Evolutionary conservation across 1,140 invertebrate species (phyloP).

Genomic region (Drosophila albomicans): DNA sequence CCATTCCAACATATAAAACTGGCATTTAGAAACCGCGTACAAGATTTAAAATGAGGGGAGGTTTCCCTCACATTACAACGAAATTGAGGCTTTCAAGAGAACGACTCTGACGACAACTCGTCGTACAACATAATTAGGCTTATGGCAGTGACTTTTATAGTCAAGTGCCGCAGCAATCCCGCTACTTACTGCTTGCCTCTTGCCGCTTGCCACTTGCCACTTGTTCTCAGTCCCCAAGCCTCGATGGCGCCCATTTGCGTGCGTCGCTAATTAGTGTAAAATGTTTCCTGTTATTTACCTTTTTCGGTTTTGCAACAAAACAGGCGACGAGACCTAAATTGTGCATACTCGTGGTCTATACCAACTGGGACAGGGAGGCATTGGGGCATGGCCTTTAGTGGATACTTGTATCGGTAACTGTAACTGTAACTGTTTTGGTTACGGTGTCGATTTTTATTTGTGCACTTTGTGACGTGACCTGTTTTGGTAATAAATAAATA

Average conservation of each 20-base stretch:
- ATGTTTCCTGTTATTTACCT: conserved; percentile 84
- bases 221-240: not conserved
- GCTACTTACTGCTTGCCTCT: conserved; percentile 13
- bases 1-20: not conserved
- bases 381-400: conserved; percentile 34
- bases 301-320: conserved; percentile 77
- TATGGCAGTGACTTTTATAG: conserved; percentile 76
- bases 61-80: not conserved
- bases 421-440: conserved; percentile 66
- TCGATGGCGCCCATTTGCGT: conserved; percentile 69
- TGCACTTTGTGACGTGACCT: conserved; percentile 68
- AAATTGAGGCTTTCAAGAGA: conserved; percentile 45
- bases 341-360: not conserved
- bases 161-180: conserved; percentile 41
- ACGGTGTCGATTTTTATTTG: conserved; percentile 81
- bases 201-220: conserved; percentile 3
- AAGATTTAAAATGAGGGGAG: conserved; percentile 29
- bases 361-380: not conserved
- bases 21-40: conserved; percentile 28
- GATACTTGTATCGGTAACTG: conserved; percentile 54
- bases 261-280: conserved; percentile 83
- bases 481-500: conserved; percentile 73
- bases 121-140: conserved; percentile 79
- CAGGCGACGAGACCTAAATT: conserved; percentile 55
- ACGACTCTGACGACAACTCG: conserved; percentile 66